Conservation (phyloP, 2,888 invertebrate genomes). For the Platynereis dumerilii region DNA sequence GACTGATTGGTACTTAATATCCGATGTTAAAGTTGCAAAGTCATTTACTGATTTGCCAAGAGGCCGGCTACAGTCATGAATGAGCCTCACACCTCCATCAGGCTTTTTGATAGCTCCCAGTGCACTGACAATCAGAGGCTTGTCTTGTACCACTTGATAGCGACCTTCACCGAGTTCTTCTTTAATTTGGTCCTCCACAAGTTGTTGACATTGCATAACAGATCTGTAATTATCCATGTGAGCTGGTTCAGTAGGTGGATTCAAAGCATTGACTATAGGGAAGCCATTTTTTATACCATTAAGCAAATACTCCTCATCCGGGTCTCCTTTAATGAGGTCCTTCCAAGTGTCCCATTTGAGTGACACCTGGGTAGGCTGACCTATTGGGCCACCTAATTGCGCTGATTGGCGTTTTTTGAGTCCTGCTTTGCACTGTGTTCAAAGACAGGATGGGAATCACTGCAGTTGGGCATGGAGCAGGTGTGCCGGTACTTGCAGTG, state of each 20-base stretch:
- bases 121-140: constrained; percentile 5
- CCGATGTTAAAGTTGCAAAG: neutral
- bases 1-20: constrained; percentile 6
- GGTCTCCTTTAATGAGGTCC: neutral
- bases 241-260: too few relatives aligned
- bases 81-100: constrained; percentile 2
- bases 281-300: constrained; percentile 7
- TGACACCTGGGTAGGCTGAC: too few relatives aligned
- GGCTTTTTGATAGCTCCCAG: constrained; percentile 14
- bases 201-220: neutral
- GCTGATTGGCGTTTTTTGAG: too few relatives aligned
- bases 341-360: too few relatives aligned
- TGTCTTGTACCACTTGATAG: neutral
- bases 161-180: constrained; percentile 14
- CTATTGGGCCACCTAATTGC: too few relatives aligned
- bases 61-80: constrained; percentile 10
- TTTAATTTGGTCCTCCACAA: constrained; percentile 16
- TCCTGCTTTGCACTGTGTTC: too few relatives aligned
- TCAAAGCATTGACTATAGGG: neutral
- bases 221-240: constrained; percentile 4
- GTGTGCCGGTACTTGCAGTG: too few relatives aligned
- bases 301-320: neutral
- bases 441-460: too few relatives aligned
- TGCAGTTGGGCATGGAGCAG: too few relatives aligned
- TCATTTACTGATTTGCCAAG: constrained; percentile 1